A percentile compares a stretch with the other conserved stretches of the same genome.
Conservation (phyloP, 2,797 vertebrate species). For the Cercopithecus neglectus region DNA sequence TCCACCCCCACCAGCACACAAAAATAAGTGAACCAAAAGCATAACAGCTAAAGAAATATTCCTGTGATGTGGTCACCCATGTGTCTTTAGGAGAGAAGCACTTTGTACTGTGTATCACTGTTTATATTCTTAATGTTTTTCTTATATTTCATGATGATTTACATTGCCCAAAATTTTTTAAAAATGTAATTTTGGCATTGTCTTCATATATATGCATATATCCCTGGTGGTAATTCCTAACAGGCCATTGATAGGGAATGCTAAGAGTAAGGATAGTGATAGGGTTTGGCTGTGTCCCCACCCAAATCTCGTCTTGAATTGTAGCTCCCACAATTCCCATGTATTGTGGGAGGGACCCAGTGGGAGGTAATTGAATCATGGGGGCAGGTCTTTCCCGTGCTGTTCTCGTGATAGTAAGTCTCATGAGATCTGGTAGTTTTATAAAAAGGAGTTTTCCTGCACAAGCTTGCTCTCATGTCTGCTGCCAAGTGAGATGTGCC, state of each 20-base stretch:
- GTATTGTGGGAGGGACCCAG: not conserved
- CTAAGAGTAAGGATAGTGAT: not conserved
- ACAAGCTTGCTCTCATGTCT: not conserved
- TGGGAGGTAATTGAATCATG: not conserved
- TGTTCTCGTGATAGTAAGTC: not conserved
- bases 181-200: too few species aligned
- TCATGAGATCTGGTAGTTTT: not conserved
- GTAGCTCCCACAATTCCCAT: not conserved
- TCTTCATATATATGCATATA: fast-evolving
- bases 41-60: not conserved
- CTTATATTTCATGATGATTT: not conserved
- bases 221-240: too few species aligned
- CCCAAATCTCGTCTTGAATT: not conserved
- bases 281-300: not conserved
- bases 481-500: not conserved
- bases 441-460: not conserved
- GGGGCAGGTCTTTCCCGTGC: not conserved
- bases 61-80: fast-evolving
- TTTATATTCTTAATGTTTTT: not conserved
- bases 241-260: fast-evolving
- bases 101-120: fast-evolving
- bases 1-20: not conserved
- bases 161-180: not conserved
- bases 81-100: not conserved
- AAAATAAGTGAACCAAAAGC: too few species aligned